Conservation (phyloP, 2,888 invertebrate genomes). For the Phrixothrix hirtus region DNA sequence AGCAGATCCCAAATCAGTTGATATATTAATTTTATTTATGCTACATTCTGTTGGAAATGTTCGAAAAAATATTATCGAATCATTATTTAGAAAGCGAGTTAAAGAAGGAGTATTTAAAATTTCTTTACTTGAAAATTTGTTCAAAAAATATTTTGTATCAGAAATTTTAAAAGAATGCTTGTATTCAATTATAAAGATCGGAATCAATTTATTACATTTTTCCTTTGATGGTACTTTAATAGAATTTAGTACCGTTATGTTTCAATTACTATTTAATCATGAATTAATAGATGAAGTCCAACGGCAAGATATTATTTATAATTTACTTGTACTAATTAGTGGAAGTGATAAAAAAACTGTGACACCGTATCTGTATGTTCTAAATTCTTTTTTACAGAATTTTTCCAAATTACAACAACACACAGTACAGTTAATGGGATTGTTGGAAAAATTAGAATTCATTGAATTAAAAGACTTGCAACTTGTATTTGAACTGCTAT, state of each 20-base stretch:
- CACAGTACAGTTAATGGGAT: conserved; percentile 63
- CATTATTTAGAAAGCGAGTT: conserved; percentile 65
- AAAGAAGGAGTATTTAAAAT: conserved; percentile 64
- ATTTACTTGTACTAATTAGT: conserved; percentile 45
- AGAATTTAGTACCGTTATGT: conserved; percentile 64
- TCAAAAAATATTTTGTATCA: conserved; percentile 59
- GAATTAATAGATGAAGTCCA: conserved; percentile 41
- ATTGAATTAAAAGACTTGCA: conserved; percentile 74
- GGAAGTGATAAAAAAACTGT: conserved; percentile 42
- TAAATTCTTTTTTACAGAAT: conserved; percentile 45
- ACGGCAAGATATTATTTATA: conserved; percentile 47
- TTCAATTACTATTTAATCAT: conserved; percentile 58
- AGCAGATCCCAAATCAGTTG: conserved; percentile 63
- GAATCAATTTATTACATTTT: conserved; percentile 60
- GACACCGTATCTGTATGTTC: conserved; percentile 41
- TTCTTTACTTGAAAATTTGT: conserved; percentile 61
- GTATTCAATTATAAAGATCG: conserved; percentile 60
- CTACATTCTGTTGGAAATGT: conserved; percentile 65
- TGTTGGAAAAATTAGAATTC: conserved; percentile 76
- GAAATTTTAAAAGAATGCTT: conserved; percentile 60
- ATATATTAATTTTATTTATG: conserved; percentile 69
- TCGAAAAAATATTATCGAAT: conserved; percentile 65
- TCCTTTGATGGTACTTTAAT: conserved; percentile 59
- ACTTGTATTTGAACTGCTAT: conserved; percentile 77
- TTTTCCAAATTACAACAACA: conserved; percentile 61